Conservation (phyloP, 2,888 invertebrate species). For the Drosophila greeni region DNA sequence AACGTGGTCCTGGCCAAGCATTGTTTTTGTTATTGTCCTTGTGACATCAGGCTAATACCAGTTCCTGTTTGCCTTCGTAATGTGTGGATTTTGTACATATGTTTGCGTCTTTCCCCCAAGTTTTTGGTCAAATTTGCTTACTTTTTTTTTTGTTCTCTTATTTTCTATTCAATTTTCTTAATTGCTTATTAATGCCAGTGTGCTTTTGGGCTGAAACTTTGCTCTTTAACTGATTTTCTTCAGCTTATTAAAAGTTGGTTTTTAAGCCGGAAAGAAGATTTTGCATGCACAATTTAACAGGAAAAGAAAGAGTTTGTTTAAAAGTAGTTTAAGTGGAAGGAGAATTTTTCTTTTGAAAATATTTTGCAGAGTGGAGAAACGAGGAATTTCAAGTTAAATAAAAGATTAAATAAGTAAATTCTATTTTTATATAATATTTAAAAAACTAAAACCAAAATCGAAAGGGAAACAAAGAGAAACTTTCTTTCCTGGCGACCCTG, state of each 20-base stretch:
- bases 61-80: conserved; percentile 14
- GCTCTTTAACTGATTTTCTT: conserved; percentile 16
- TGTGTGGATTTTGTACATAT: not conserved
- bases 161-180: conserved; percentile 65
- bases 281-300: not conserved
- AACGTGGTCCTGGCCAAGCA: conserved; percentile 35
- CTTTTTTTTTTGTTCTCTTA: conserved; percentile 21
- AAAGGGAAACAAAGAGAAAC: not conserved
- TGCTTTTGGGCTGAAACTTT: conserved; percentile 13
- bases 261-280: conserved; percentile 21
- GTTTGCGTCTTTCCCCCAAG: conserved; percentile 10
- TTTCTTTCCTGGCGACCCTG: conserved; percentile 7
- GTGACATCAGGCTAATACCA: conserved; percentile 66
- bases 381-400: not conserved
- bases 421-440: not conserved
- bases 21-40: conserved; percentile 37
- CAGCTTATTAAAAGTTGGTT: conserved; percentile 1
- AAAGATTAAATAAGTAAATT: not conserved
- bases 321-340: not conserved
- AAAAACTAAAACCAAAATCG: not conserved
- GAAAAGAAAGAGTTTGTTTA: not conserved
- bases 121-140: conserved; percentile 21
- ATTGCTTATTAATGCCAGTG: conserved; percentile 64
- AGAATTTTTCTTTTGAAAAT: not conserved
- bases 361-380: not conserved